Conservation (phyloP, 2,797 vertebrate species). For the Coreius guichenoti region DNA sequence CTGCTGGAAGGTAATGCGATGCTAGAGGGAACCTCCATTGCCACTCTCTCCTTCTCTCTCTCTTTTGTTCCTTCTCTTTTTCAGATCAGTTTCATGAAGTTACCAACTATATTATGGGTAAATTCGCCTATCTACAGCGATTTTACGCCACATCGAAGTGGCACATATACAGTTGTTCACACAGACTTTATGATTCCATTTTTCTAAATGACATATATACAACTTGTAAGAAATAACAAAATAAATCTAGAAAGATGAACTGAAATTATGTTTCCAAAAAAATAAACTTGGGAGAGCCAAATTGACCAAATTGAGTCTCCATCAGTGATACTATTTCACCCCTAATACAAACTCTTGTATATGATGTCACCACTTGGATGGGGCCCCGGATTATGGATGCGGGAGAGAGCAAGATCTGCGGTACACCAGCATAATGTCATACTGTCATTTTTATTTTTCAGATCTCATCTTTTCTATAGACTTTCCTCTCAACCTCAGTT, state of each 20-base stretch:
- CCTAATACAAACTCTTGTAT: not conserved
- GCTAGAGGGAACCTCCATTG: slow-evolving; percentile 77
- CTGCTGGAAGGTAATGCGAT: slow-evolving; percentile 73
- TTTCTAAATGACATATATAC: not conserved
- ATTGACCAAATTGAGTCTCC: slow-evolving; percentile 16
- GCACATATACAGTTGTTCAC: not conserved
- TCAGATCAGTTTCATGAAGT: slow-evolving; percentile 4
- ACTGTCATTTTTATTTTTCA: not conserved
- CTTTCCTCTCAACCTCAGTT: slow-evolving; percentile 16
- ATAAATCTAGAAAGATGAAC: not conserved
- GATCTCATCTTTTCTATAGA: not conserved
- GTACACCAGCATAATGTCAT: slow-evolving; percentile 15
- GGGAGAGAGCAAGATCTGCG: not conserved
- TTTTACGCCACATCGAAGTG: not conserved
- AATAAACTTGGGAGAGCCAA: not conserved
- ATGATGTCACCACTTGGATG: slow-evolving; percentile 6
- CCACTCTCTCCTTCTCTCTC: slow-evolving; percentile 56
- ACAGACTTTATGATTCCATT: not conserved
- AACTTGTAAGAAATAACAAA: not conserved
- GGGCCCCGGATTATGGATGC: not conserved
- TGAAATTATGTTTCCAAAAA: not conserved
- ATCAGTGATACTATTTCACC: slow-evolving; percentile 3
- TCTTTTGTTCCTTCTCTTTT: not conserved
- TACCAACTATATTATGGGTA: not conserved
- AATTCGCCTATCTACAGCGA: not conserved